Evolutionary conservation across 2,888 invertebrate species (phyloP).

Genomic region (Atethmia centrago): DNA sequence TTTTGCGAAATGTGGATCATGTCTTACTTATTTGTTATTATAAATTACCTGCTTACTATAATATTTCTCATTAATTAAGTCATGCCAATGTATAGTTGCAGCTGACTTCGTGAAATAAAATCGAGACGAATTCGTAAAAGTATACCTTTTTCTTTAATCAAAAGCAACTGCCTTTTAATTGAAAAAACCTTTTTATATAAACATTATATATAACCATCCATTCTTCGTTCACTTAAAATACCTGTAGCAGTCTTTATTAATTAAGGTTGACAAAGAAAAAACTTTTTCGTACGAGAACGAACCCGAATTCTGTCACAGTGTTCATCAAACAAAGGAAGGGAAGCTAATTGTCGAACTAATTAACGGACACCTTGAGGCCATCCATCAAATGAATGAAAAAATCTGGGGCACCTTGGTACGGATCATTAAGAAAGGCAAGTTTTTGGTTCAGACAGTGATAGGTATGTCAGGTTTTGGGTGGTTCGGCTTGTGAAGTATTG

Average conservation of each 20-base stretch:
- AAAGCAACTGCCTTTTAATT: slow-evolving; percentile 6
- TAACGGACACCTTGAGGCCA: slow-evolving; percentile 79
- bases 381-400: slow-evolving; percentile 74
- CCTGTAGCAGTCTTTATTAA: slow-evolving; percentile 48
- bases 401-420: slow-evolving; percentile 45
- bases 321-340: slow-evolving; percentile 64
- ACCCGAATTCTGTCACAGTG: slow-evolving; percentile 55
- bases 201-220: too few relatives aligned
- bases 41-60: not conserved
- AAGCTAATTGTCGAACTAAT: slow-evolving; percentile 80
- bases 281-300: slow-evolving; percentile 28
- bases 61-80: not conserved
- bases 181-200: not conserved
- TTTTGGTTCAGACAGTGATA: slow-evolving; percentile 28
- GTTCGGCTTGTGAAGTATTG: slow-evolving; percentile 19
- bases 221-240: slow-evolving; percentile 41
- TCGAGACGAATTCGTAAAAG: not conserved
- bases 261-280: slow-evolving; percentile 57
- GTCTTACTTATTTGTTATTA: not conserved
- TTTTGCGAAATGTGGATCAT: not conserved
- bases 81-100: not conserved
- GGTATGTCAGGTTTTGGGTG: slow-evolving; percentile 26
- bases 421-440: slow-evolving; percentile 40
- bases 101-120: slow-evolving; percentile 3
- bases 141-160: slow-evolving; percentile 13